Base-by-base conservation (phyloP, 2,888 invertebrate genomes). In the Esperia sulphurella region DNA sequence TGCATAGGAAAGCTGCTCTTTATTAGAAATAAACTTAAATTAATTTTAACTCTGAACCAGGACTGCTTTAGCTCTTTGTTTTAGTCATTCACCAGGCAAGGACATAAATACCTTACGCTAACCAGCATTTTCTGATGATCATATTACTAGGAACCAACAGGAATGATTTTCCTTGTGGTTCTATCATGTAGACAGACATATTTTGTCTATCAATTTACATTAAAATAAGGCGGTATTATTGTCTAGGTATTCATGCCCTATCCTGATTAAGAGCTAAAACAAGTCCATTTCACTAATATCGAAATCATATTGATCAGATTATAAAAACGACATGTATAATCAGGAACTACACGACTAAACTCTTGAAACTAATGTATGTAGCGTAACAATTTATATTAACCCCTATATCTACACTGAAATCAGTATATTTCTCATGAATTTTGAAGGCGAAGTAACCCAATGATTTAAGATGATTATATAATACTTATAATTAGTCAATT, bases 331-430 rank as follows among this genome's bases (percentile, higher is more conserved):
- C 71, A 68, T 78, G 75, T 63, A 74, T 63, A 55, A 63, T 66
- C 74, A 83, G 82, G 83, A 84, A 84, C 81, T 48, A 75, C 75
- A 68, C 64, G 61, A 67, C 76, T 68, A 70, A 71, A 67, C 56
- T 63, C 56, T 65, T 60, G 52, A 60, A 70, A 72, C 65, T 71
- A 74, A 68, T 67, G 57, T 71, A 73, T 57, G 68, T 54, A 64
- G 65, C 65, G 66, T 61, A 65, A 65, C 63, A 65, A 63, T 65
- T 61, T 57, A 61, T 54, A 51, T 48, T 57, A 65, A 65, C 53
- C 21, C 8, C 31, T 31, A 31, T 31, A 62, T 57, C 50, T 65
- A 65, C 58, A 61, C 51, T 57, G 62, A 61, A 54, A 59, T 56
- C 14, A 53, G 37, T 58, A 50, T 53, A 35, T 3, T 38, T 35